These are phyloP conservation scores for Spodoptera exigua DNA, from an alignment of 2,888 invertebrate species.

Conservation along the genomic window DNA sequence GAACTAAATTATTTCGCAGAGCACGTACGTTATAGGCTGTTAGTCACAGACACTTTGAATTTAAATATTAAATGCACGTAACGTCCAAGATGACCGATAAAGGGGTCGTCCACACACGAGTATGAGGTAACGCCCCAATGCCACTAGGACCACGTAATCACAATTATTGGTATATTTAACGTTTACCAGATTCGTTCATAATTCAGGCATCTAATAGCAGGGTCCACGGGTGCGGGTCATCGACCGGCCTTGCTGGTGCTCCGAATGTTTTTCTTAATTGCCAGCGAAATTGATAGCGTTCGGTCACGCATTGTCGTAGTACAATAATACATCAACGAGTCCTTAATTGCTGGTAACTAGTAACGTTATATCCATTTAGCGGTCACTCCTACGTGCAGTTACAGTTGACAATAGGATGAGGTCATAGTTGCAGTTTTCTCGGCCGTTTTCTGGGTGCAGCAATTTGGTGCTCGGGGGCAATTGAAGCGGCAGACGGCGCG, in stretches of 20 bases:
- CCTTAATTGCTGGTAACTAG: conserved; percentile 56
- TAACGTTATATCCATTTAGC: conserved; percentile 58
- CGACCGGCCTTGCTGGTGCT: conserved; percentile 80
- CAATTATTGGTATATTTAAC: conserved; percentile 31
- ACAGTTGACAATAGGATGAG: conserved; percentile 67
- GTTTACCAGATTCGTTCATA: conserved; percentile 55
- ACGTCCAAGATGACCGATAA: conserved; percentile 85
- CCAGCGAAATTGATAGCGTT: conserved; percentile 75
- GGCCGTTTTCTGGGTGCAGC: conserved; percentile 65
- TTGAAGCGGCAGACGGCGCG: conserved; percentile 76
- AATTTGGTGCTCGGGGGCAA: conserved; percentile 73
- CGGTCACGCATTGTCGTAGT: conserved; percentile 73
- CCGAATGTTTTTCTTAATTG: conserved; percentile 77
- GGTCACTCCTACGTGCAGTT: conserved; percentile 68
- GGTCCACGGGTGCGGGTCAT: conserved; percentile 65
- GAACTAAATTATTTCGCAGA: conserved; percentile 50
- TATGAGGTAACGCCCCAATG: conserved; percentile 78
- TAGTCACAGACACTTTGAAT: conserved; percentile 77
- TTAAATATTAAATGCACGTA: conserved; percentile 83
- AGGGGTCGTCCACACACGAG: conserved; percentile 75
- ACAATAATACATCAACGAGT: conserved; percentile 52
- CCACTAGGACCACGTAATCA: conserved; percentile 43
- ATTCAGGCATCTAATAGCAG: conserved; percentile 68
- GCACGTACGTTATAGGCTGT: conserved; percentile 70
- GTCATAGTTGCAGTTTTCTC: conserved; percentile 78